A percentile compares a stretch with the other conserved stretches of the same genome.
phyloP scores from a whole-genome alignment of 2,797 vertebrate genomes.

The Sebastes hubbsi region DNA sequence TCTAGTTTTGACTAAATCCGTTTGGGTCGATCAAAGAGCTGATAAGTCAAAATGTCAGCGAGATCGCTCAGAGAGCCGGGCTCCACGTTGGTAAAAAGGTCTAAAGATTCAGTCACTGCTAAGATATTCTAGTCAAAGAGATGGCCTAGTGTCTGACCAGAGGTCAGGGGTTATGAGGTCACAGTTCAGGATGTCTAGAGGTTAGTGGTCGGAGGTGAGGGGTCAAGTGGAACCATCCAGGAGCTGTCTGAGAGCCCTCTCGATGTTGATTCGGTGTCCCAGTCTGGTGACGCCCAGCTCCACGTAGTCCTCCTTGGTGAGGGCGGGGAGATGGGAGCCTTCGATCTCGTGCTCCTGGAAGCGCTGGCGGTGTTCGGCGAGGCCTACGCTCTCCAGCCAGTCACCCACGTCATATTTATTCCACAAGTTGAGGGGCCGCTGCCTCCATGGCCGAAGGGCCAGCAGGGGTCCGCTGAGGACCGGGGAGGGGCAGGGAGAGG shows the following conservation, averaged over 20 bases:
- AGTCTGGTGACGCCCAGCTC: constrained; percentile 97
- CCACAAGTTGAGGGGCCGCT: constrained; percentile 95
- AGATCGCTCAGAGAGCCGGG: constrained; percentile 23
- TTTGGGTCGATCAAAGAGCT: constrained; percentile 57
- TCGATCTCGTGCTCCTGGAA: constrained; percentile 99
- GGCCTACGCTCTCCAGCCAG: constrained; percentile 98
- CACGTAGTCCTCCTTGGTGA: constrained; percentile 98
- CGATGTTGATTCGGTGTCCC: constrained; percentile 98
- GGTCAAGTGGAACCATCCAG: constrained; percentile 87
- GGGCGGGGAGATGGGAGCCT: constrained; percentile 94
- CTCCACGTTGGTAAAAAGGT: constrained; percentile 28
- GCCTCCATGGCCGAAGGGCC: constrained; percentile 93
- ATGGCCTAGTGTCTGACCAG: constrained; percentile 50
- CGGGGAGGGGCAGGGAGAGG: constrained; percentile 84
- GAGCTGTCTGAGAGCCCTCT: constrained; percentile 94
- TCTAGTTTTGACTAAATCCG: too few species aligned
- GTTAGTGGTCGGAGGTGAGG: constrained; percentile 37
- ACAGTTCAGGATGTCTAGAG: constrained; percentile 64
- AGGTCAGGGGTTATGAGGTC: constrained; percentile 55
- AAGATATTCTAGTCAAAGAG: constrained; percentile 54
- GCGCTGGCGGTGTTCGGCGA: constrained; percentile 95
- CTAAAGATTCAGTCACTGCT: constrained; percentile 48
- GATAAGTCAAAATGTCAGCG: constrained; percentile 27
- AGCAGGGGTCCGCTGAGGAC: constrained; percentile 87
- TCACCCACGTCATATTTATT: constrained; percentile 98